Base-by-base conservation (phyloP, 2,797 vertebrate genomes). In the Astyanax mexicanus region DNA sequence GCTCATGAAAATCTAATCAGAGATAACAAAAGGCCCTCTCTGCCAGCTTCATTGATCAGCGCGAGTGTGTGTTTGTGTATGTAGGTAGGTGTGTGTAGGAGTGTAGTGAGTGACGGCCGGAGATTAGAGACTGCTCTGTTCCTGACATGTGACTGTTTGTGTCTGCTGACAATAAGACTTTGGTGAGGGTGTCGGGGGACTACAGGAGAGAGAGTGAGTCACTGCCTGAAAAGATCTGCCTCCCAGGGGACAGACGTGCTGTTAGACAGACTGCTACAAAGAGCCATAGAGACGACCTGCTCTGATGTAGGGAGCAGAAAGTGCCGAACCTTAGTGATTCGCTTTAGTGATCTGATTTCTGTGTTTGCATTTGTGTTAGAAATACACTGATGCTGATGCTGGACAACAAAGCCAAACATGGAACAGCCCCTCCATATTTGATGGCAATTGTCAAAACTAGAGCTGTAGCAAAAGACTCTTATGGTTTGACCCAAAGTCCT, bases 1-100 rank as follows among this genome's bases (percentile, higher is more conserved):
- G 40, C 83, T 81, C 54, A 72, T 68, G 68, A 85, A 83, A 85
- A 74, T 25, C 55, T 74, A 84, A 80, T 81, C 84, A 80, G 37
- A 85, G 65, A 79, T 66, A 81, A 75, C 80, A 83, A 74, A 75
- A 72, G 79, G 51, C 37, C 15, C 40, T 40, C 78, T 81, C 32
- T 64, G 32, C 72, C 23, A 45, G 51, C 47, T 72, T 75, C 74
- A 77, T 49, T 77, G 65, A 71, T 55, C 65, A 54, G 64, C n/a
- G 45, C 32, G 8, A 67, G n/a, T 71, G 35, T 42, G 40, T 25
- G 19, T 80, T 42, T 42, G 13, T 70, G 40, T 61, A 19, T 62
- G 45, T 44, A 32, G 72, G 57, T 67, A 29, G 80, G 61, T 29
- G n/a, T 60, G 57, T 61, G 38, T 42, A 23, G 69, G 67, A 37